phyloP scores from a whole-genome alignment of 2,797 vertebrate genomes.

The Ataeniobius toweri region DNA sequence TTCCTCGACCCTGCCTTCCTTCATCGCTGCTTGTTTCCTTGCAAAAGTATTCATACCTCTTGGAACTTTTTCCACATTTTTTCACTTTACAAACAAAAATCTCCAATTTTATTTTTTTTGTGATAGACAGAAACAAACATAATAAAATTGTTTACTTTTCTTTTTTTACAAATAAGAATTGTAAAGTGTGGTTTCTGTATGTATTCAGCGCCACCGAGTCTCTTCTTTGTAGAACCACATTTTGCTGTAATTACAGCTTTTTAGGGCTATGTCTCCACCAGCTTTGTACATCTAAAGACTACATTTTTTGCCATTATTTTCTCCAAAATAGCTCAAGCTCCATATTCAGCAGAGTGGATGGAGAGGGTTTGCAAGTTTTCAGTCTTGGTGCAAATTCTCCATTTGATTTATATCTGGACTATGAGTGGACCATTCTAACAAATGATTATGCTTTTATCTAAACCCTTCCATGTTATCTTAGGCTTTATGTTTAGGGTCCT shows the following conservation, averaged over 20 bases:
- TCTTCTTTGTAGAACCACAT: not conserved
- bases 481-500: not conserved
- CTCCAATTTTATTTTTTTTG: not conserved
- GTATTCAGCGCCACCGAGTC: not conserved
- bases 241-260: not conserved
- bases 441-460: not conserved
- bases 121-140: not conserved
- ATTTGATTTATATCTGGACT: not conserved
- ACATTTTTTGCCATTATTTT: not conserved
- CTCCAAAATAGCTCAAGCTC: not conserved
- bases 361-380: not conserved
- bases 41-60: constrained; percentile 6
- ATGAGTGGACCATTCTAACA: not conserved
- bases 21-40: constrained; percentile 7
- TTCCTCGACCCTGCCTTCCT: constrained; percentile 27
- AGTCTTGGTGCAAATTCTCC: not conserved
- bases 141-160: not conserved
- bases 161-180: not conserved
- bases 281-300: not conserved
- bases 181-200: not conserved
- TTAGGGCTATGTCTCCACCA: not conserved
- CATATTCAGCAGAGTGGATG: not conserved
- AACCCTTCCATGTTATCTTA: not conserved
- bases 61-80: not conserved
- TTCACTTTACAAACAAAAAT: not conserved